phyloP scores from a whole-genome alignment of 2,888 invertebrate genomes.

The Agrotis clavis region DNA sequence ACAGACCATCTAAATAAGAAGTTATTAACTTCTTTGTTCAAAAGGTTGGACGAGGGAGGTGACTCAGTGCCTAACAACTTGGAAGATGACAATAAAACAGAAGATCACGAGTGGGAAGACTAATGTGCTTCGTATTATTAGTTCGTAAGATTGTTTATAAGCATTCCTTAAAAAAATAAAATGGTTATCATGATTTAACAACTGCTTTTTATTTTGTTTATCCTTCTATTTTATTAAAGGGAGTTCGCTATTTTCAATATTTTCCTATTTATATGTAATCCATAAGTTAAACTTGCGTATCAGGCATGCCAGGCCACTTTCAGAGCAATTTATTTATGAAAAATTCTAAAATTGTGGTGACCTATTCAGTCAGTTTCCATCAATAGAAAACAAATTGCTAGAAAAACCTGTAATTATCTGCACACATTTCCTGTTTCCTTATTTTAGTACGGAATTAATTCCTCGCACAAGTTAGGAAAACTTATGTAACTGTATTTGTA shows the following conservation, averaged over 20 bases:
- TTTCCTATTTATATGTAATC: too few relatives aligned
- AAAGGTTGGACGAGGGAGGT: slow-evolving; percentile 90
- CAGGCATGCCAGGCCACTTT: too few relatives aligned
- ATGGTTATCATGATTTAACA: slow-evolving; percentile 29
- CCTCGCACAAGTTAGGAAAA: too few relatives aligned
- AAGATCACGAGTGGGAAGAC: slow-evolving; percentile 85
- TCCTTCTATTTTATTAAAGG: background rate
- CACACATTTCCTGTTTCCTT: too few relatives aligned
- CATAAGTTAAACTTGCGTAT: too few relatives aligned
- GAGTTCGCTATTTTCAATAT: background rate
- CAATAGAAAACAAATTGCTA: too few relatives aligned
- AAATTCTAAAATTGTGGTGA: too few relatives aligned
- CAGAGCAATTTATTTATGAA: too few relatives aligned
- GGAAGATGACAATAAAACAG: slow-evolving; percentile 79
- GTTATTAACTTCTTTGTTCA: slow-evolving; percentile 92
- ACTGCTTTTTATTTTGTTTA: slow-evolving; percentile 25
- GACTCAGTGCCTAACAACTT: slow-evolving; percentile 80
- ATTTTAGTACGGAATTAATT: too few relatives aligned
- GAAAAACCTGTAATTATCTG: too few relatives aligned
- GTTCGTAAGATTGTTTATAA: slow-evolving; percentile 52
- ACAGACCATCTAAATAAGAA: slow-evolving; percentile 93
- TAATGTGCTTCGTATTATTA: slow-evolving; percentile 57
- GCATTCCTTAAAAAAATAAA: slow-evolving; percentile 59
- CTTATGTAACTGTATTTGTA: too few relatives aligned
- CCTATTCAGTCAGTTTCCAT: too few relatives aligned